Evolutionary conservation across 2,797 vertebrate species (phyloP), one percentile per base, ranked within the genome.

Genomic region (Smutsia gigantea): DNA sequence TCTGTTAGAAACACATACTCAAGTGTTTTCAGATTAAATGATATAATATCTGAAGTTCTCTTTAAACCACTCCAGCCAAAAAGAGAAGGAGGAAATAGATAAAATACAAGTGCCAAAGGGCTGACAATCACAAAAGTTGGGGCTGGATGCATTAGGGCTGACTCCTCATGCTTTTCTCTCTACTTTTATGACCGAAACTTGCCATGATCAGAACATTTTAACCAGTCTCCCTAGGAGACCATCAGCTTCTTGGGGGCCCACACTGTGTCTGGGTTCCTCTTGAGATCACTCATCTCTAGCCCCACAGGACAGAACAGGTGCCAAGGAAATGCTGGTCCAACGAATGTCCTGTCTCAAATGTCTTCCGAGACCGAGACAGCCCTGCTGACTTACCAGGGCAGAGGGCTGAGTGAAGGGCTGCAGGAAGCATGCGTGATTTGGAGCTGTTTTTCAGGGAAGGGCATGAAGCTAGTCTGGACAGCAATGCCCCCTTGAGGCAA

Each of bases 1-100:
- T 77, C 27, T 69, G 9, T 83, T 94, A 61, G 57, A 89, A 89
- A 89, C 25, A 66, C 17, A 66, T 15, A 31, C 7, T 86, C 29
- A 89, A 81, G 46, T 51, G 37, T 81, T 79, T 74, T 55, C 57
- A 77, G 14, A 68, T 91, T 37, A 61, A 63, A 75, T 18, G 25
- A 68, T 17, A 5, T 7, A 29, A n/a, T 21, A 81, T 25, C 25
- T 63, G 4, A 4, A 53, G 37, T 81, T 69, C 86, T 39, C 66
- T 89, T 29, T 34, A 64, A 77, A 79, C 42, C 49, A 57, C 25
- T 79, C 15, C 34, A 84, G 18, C 25, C 42, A 46, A 31, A 69
- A 61, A 49, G 7, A 34, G 5, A 6, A 69, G 34, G 27, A 75
- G 12, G 19, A 27, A 8, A 57, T 12, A 63, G 15, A 90, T 11